Conservation (phyloP, 2,113 vertebrate species). For the Chaenogobius annularis region DNA sequence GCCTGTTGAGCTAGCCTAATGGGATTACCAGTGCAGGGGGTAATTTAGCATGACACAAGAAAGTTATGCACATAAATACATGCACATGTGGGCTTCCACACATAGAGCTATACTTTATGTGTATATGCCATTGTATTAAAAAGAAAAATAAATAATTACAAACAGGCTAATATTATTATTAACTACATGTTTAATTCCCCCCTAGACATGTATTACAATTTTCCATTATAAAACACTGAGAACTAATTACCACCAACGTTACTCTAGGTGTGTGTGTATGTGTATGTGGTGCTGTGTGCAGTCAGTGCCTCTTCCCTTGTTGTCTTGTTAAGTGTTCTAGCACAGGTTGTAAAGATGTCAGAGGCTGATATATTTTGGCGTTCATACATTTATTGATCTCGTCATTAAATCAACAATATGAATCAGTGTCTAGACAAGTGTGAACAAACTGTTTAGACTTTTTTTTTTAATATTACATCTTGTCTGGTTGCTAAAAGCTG, state of each 20-base stretch:
- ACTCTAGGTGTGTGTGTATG: not conserved
- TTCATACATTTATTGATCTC: conserved; percentile 79
- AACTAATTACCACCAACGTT: not conserved
- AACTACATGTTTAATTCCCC: no score
- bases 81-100: conserved; percentile 68
- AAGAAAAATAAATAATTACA: not conserved
- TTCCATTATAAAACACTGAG: not conserved
- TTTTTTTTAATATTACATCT: conserved; percentile 61
- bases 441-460: conserved; percentile 30
- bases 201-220: no score
- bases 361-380: conserved; percentile 73
- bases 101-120: conserved; percentile 3
- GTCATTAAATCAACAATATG: conserved; percentile 78
- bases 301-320: conserved; percentile 25
- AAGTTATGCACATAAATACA: conserved; percentile 87
- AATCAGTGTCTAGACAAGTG: conserved; percentile 22
- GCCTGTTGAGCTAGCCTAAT: conserved; percentile 99
- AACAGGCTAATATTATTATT: not conserved
- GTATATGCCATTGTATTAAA: not conserved
- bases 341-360: conserved; percentile 71
- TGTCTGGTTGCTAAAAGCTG: conserved; percentile 69
- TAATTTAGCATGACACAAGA: conserved; percentile 99
- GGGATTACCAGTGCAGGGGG: conserved; percentile 94
- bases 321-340: conserved; percentile 62
- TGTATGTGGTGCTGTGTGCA: not conserved